Conservation (phyloP, 2,888 invertebrate genomes). For the Stenolophus ochropezus region DNA sequence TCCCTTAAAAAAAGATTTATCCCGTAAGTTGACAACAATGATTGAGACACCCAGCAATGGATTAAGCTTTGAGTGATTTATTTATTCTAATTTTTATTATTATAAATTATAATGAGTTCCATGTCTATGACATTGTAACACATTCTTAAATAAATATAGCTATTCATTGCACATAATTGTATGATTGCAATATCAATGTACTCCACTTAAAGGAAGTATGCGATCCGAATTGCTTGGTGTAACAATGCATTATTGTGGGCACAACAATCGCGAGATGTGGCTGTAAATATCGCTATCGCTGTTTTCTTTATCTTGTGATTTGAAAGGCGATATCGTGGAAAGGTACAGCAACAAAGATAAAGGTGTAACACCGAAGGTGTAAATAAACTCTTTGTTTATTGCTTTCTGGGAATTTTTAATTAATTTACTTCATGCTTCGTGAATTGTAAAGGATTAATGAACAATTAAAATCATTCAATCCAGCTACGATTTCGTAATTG, state of each 20-base stretch:
- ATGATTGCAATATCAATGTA: background rate
- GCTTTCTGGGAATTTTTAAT: constrained; percentile 42
- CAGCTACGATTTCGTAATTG: background rate
- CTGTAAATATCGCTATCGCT: constrained; percentile 1
- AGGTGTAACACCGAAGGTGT: constrained; percentile 4
- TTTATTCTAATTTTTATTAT: no score
- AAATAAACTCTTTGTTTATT: constrained; percentile 43
- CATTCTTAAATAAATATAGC: background rate
- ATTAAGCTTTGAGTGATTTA: no score
- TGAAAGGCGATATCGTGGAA: background rate
- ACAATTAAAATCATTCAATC: constrained; percentile 34
- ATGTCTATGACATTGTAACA: no score
- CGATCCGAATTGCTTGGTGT: background rate
- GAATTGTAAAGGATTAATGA: constrained; percentile 43
- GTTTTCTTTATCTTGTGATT: constrained; percentile 4
- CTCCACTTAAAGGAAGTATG: background rate
- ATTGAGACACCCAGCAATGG: no score
- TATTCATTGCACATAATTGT: background rate
- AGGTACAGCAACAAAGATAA: background rate
- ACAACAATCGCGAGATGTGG: background rate
- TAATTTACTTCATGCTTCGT: constrained; percentile 37
- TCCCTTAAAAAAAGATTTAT: no score
- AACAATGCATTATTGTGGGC: background rate
- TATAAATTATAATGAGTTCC: no score
- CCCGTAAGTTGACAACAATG: no score